These are phyloP conservation scores for Belgica antarctica DNA, from an alignment of 2,888 invertebrate species.

Conservation along the genomic window DNA sequence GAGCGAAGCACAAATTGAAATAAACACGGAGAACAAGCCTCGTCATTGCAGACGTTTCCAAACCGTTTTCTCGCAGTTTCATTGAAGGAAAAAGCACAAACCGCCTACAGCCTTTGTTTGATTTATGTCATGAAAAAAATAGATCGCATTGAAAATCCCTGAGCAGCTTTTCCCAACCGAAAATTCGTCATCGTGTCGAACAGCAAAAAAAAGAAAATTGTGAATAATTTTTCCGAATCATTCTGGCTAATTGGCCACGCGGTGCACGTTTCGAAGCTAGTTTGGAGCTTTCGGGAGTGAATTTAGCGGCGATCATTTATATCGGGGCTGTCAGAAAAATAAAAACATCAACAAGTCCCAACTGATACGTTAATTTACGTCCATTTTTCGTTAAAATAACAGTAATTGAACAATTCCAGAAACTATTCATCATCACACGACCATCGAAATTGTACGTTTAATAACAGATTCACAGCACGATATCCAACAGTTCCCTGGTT, in stretches of 20 bases:
- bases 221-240: slow-evolving; percentile 24
- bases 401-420: not conserved
- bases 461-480: not conserved
- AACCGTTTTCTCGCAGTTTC: not conserved
- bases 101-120: not conserved
- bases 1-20: slow-evolving; percentile 2
- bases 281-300: not conserved
- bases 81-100: not conserved
- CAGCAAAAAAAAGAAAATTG: slow-evolving; percentile 7
- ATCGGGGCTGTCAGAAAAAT: not conserved
- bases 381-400: not conserved
- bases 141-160: not conserved
- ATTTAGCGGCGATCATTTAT: not conserved
- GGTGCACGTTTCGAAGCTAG: not conserved
- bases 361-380: slow-evolving; percentile 19
- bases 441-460: not conserved
- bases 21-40: slow-evolving; percentile 1
- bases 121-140: slow-evolving; percentile 9
- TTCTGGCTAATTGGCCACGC: slow-evolving; percentile 18
- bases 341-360: slow-evolving; percentile 7
- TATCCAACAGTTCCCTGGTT: slow-evolving; percentile 18
- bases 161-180: not conserved
- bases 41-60: slow-evolving; percentile 9
- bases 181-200: slow-evolving; percentile 13
- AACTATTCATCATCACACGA: not conserved